Evolutionary conservation across 2,113 vertebrate genomes (phyloP).

Genomic region (Centrocercus urophasianus): DNA sequence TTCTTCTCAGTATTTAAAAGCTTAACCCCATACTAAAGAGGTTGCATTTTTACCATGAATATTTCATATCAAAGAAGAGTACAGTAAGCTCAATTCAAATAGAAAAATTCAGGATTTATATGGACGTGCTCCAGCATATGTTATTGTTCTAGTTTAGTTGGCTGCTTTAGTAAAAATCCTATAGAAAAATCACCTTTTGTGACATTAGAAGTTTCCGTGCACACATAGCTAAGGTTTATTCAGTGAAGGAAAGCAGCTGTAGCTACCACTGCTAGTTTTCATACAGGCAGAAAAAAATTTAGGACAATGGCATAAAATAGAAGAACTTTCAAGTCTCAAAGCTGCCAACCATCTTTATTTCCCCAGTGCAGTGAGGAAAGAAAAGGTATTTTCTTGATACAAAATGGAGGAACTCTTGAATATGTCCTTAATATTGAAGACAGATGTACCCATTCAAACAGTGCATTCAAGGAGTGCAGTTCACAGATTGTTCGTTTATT

Average conservation of each 20-base stretch:
- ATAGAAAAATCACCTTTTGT: slow-evolving; percentile 14
- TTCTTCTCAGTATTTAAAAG: slow-evolving; percentile 42
- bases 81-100: slow-evolving; percentile 52
- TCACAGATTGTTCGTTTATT: slow-evolving; percentile 16
- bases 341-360: background rate
- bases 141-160: slow-evolving; percentile 27
- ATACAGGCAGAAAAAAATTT: background rate
- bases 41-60: slow-evolving; percentile 49
- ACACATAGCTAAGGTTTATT: background rate
- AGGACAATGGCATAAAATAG: background rate
- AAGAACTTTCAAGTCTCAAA: background rate
- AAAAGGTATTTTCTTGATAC: background rate
- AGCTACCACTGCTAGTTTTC: background rate
- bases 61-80: slow-evolving; percentile 53
- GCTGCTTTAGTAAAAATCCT: slow-evolving; percentile 9
- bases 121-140: slow-evolving; percentile 33
- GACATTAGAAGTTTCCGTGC: background rate
- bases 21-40: slow-evolving; percentile 41
- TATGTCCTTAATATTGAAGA: background rate
- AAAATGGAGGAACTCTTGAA: slow-evolving; percentile 30
- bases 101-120: slow-evolving; percentile 48
- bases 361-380: background rate
- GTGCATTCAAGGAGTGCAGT: background rate
- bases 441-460: background rate
- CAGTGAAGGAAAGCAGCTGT: background rate